phyloP scores from a whole-genome alignment of 2,888 invertebrate species.

The Drepana falcataria region DNA sequence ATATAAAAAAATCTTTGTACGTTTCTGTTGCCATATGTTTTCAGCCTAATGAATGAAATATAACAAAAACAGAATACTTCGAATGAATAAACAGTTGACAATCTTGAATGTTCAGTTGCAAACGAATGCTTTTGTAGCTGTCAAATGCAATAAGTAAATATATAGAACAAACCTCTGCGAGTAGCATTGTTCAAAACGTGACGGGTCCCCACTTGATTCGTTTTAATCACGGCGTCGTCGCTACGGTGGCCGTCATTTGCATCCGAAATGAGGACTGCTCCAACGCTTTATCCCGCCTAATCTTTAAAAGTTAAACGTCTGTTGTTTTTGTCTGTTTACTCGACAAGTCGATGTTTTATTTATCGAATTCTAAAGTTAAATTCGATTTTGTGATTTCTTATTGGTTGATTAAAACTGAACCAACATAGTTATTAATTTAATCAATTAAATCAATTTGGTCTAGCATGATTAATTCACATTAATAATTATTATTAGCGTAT shows the following conservation, averaged over 20 bases:
- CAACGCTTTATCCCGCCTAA: background rate
- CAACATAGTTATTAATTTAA: too few relatives aligned
- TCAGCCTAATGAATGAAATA: too few relatives aligned
- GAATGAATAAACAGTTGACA: too few relatives aligned
- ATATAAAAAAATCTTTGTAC: too few relatives aligned
- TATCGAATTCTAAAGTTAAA: background rate
- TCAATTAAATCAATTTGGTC: too few relatives aligned
- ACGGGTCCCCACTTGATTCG: slow-evolving; percentile 17
- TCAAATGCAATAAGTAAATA: background rate
- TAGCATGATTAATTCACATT: too few relatives aligned
- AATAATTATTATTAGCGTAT: too few relatives aligned
- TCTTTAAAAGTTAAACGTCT: background rate
- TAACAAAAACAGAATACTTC: too few relatives aligned
- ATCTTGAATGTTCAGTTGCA: too few relatives aligned
- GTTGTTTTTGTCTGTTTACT: background rate
- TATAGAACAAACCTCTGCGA: background rate
- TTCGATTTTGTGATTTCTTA: background rate
- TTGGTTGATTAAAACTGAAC: background rate
- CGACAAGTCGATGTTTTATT: background rate
- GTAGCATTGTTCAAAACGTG: slow-evolving; percentile 18
- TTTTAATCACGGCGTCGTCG: slow-evolving; percentile 21
- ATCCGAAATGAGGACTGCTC: slow-evolving; percentile 4
- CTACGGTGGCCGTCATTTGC: slow-evolving; percentile 13
- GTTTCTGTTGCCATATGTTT: too few relatives aligned
- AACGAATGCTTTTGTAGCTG: background rate